phyloP scores from a whole-genome alignment of 1,140 invertebrate genomes.

The Drosophila tani region DNA sequence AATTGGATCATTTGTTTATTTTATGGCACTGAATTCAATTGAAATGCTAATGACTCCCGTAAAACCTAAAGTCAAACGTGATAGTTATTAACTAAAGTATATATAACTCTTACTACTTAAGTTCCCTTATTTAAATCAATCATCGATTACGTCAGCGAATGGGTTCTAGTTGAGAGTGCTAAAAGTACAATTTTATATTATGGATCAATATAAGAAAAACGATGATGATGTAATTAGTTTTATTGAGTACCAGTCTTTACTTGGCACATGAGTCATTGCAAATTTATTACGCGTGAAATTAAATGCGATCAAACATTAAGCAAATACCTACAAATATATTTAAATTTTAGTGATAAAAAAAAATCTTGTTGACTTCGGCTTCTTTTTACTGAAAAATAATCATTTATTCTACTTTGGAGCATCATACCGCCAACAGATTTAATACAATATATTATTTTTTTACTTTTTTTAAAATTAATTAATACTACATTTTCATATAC shows the following conservation, averaged over 20 bases:
- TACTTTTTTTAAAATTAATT: not conserved
- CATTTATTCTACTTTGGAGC: too few relatives aligned
- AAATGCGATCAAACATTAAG: not conserved
- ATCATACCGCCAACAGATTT: too few relatives aligned
- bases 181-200: not conserved
- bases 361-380: too few relatives aligned
- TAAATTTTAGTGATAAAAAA: too few relatives aligned
- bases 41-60: not conserved
- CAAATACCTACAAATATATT: too few relatives aligned
- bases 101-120: not conserved
- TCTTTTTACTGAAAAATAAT: too few relatives aligned
- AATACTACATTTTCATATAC: too few relatives aligned
- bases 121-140: not conserved
- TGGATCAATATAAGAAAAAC: not conserved
- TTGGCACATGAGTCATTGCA: not conserved
- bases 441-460: too few relatives aligned
- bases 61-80: too few relatives aligned
- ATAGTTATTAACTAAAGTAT: not conserved
- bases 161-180: not conserved
- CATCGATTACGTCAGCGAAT: not conserved
- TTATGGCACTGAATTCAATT: not conserved
- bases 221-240: not conserved
- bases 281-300: not conserved
- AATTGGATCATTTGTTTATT: not conserved
- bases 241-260: not conserved